phyloP scores from a whole-genome alignment of 2,113 vertebrate genomes.

The Ia io region DNA sequence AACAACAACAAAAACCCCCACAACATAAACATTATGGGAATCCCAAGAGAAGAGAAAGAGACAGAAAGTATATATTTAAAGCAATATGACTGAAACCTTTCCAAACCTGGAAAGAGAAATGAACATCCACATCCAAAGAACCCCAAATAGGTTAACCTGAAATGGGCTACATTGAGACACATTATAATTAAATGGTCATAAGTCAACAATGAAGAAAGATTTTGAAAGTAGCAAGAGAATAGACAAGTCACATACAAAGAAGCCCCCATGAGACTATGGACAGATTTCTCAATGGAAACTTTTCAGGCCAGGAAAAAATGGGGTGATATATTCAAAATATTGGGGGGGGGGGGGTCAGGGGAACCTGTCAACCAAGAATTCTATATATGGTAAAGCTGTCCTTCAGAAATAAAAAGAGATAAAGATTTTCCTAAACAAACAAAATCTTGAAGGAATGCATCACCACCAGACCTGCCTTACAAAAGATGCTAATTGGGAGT shows the following conservation, averaged over 20 bases:
- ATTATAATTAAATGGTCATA: background rate
- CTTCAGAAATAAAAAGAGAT: background rate
- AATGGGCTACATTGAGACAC: background rate
- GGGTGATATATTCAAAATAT: background rate
- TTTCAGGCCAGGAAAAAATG: background rate
- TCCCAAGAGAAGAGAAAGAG: background rate
- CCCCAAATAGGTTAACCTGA: background rate
- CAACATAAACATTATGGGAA: background rate
- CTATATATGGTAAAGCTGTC: background rate
- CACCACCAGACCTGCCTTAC: background rate
- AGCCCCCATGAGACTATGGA: background rate
- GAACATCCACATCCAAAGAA: background rate
- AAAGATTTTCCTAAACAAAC: background rate
- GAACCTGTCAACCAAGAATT: background rate
- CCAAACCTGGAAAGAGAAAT: background rate
- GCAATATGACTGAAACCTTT: background rate
- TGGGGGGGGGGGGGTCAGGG: background rate
- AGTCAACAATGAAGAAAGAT: background rate
- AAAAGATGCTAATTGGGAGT: background rate
- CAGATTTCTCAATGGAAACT: background rate
- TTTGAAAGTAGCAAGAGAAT: background rate
- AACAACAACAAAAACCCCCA: too few relatives aligned
- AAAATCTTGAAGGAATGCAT: background rate
- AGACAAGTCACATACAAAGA: background rate
- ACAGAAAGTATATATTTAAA: background rate